Base-by-base conservation (phyloP, 64 coral and sea anemone genomes). In the Astreopora myriophthalma region DNA sequence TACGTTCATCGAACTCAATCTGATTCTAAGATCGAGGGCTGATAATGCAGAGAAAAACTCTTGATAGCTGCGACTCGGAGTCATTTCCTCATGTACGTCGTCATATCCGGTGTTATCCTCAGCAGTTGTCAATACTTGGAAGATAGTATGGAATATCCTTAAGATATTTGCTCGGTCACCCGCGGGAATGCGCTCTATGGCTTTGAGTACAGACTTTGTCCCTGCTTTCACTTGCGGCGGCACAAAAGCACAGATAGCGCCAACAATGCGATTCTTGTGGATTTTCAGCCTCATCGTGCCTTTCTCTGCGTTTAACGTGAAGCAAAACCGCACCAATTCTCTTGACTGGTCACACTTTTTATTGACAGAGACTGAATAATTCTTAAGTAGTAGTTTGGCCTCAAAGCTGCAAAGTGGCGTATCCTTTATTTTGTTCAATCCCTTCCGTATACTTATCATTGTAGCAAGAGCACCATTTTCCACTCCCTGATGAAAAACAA, bases 231-330 rank as follows among this genome's bases (percentile, higher is more conserved):
- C 71, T 6, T 71, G 69, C 19, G 61, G 14, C 26, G 66, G 76
- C 22, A 66, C 32, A 5, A 80, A 51, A 3, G 76, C 48, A 19
- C 26, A 31, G 29, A 60, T 33, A 14, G 55, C 31, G 13, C 76
- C 10, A 82, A 82, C 35, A 34, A 69, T 16, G 20, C 44, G 17
- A 8, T 60, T 37, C 26, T 78, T 91, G 19, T 73, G 63, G 14
- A 82, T 52, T 55, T 91, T 83, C 5, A 91, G 5, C 30, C 34
- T 48, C 3, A 91, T 31, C 49, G 82, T 81, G 1, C 89, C 66
- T 33, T 69, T 66, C 1, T 67, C 12, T 2, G 49, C 48, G 39
- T 91, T 76, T 12, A 78, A 38, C 8, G 51, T 34, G 35, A 91
- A 44, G 22, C 65, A 69, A 32, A 77, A 83, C 46, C 75, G 37